These are phyloP conservation scores for Ephydatia muelleri DNA, from an alignment of 37 sponge, comb jelly and placozoan species.

Conservation along the genomic window DNA sequence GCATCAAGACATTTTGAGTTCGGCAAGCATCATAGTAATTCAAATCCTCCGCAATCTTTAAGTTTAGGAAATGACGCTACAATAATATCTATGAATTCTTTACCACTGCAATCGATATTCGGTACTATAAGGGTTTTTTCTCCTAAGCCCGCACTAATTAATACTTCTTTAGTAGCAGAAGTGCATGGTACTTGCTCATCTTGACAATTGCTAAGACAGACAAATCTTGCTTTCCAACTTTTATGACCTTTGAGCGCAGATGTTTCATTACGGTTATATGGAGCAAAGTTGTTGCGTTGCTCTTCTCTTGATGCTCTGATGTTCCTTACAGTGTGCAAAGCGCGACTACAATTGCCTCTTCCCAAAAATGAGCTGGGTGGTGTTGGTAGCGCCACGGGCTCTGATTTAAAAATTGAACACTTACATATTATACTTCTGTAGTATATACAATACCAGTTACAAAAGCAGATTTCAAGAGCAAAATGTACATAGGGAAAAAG, in stretches of 20 bases:
- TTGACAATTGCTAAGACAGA: not conserved
- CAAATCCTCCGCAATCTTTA: constrained; percentile 5
- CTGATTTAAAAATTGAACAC: no score
- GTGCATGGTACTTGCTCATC: not conserved
- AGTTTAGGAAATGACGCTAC: not conserved
- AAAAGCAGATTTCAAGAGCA: no score
- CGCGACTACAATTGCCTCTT: no score
- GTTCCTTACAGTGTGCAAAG: no score
- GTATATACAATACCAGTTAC: no score
- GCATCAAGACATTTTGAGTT: not conserved
- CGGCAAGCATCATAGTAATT: not conserved
- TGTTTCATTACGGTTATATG: no score
- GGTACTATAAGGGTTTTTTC: not conserved
- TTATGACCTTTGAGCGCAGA: not conserved
- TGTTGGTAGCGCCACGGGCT: no score
- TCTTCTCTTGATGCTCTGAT: no score
- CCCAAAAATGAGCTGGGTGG: no score
- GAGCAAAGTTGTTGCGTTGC: no score
- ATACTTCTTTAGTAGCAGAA: not conserved
- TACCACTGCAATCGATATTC: not conserved
- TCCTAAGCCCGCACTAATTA: not conserved
- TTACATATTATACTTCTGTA: no score
- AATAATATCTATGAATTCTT: not conserved
- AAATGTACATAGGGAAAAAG: no score
- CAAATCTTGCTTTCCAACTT: not conserved